Conservation (phyloP, 2,113 vertebrate genomes). For the Amphilophus citrinellus region DNA sequence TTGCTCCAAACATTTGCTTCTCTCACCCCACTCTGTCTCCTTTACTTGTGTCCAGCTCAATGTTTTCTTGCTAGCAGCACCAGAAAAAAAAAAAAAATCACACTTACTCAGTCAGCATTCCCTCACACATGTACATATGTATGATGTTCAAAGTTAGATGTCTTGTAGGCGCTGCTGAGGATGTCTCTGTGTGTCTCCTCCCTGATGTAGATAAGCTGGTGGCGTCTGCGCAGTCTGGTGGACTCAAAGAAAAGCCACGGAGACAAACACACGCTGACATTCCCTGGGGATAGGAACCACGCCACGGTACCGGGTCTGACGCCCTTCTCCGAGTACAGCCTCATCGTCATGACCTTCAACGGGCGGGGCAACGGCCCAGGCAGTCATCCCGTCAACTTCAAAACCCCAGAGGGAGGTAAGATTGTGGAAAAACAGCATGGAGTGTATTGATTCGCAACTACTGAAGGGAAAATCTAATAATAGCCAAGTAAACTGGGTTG, state of each 20-base stretch:
- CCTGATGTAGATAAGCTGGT: constrained; percentile 88
- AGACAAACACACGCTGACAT: constrained; percentile 83
- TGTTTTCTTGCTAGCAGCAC: constrained; percentile 16
- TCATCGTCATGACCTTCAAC: constrained; percentile 92
- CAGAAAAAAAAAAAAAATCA: background rate
- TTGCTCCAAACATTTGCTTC: constrained; percentile 37
- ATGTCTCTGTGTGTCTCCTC: background rate
- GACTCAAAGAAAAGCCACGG: constrained; percentile 85
- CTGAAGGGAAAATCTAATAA: constrained; percentile 66
- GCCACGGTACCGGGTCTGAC: constrained; percentile 87
- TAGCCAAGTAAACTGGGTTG: constrained; percentile 57
- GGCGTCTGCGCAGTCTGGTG: constrained; percentile 88
- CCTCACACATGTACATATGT: background rate
- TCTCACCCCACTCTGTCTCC: constrained; percentile 29
- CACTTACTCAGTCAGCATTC: background rate
- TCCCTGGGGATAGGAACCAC: constrained; percentile 85
- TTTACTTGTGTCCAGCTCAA: constrained; percentile 5
- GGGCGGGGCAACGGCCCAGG: constrained; percentile 92
- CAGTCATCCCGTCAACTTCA: constrained; percentile 87
- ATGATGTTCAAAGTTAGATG: background rate
- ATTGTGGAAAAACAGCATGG: constrained; percentile 57
- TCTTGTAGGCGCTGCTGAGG: background rate
- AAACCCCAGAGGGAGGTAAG: constrained; percentile 97
- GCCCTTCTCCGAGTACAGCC: constrained; percentile 92
- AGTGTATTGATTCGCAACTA: constrained; percentile 66